phyloP scores from a whole-genome alignment of 2,113 vertebrate species.

The Holacanthus passer region DNA sequence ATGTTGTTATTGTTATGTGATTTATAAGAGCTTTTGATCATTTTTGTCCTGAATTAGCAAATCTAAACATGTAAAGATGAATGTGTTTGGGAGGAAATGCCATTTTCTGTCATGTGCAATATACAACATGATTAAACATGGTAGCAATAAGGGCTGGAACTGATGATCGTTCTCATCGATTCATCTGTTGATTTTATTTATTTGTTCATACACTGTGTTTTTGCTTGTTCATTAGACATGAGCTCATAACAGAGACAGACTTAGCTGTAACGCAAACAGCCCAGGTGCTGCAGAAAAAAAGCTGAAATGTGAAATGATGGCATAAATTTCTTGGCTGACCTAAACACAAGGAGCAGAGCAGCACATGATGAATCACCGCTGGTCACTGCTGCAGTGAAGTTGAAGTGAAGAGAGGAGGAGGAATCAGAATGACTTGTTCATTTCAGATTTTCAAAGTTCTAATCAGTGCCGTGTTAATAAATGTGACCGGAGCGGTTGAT shows the following conservation, averaged over 20 bases:
- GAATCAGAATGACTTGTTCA: neutral
- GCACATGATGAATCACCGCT: conserved; percentile 61
- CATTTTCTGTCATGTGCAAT: neutral
- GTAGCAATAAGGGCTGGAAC: neutral
- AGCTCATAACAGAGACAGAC: neutral
- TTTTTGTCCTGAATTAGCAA: neutral
- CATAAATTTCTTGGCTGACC: conserved; percentile 56
- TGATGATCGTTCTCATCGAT: neutral
- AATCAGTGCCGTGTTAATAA: neutral
- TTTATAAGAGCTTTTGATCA: neutral
- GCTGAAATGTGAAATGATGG: conserved; percentile 42
- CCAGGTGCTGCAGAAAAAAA: conserved; percentile 45
- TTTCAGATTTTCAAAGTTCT: neutral
- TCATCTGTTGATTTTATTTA: neutral
- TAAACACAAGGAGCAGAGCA: conserved; percentile 51
- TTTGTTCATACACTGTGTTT: neutral
- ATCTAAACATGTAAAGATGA: neutral
- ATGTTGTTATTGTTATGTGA: neutral
- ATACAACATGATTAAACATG: neutral
- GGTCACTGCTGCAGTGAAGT: conserved; percentile 45
- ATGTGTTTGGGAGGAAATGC: neutral
- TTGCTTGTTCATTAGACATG: conserved; percentile 19
- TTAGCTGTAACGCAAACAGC: conserved; percentile 12
- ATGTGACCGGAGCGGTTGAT: neutral
- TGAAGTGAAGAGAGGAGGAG: conserved; percentile 25